These are phyloP conservation scores for Ctenosaura bakeri DNA, from an alignment of 2,797 vertebrate species.

Conservation along the genomic window DNA sequence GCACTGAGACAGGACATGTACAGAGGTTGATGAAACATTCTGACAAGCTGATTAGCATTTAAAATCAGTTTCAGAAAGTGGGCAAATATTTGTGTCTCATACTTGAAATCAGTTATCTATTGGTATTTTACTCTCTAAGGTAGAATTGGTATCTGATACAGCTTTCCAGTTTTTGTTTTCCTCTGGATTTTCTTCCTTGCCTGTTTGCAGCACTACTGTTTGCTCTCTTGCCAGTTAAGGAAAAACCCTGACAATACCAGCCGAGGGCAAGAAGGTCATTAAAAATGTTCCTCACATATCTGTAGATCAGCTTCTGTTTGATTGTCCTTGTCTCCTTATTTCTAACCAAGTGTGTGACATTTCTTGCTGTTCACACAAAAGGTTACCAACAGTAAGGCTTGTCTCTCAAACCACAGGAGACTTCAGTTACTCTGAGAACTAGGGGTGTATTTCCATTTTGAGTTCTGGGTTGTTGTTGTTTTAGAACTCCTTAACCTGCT, in stretches of 20 bases:
- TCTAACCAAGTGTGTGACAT: not conserved
- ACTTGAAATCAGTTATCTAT: slow-evolving; percentile 5
- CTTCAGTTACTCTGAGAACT: slow-evolving; percentile 2
- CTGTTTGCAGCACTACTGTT: not conserved
- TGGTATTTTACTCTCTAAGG: not conserved
- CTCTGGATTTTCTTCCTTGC: not conserved
- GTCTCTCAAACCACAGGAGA: slow-evolving; percentile 8
- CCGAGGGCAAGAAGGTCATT: not conserved
- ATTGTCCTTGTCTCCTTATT: not conserved
- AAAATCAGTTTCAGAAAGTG: not conserved
- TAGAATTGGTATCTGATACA: not conserved
- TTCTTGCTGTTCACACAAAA: slow-evolving; percentile 7
- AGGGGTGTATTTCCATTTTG: slow-evolving; percentile 23
- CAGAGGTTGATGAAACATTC: not conserved
- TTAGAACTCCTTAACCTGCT: not conserved
- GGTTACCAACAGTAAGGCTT: not conserved
- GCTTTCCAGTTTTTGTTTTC: not conserved
- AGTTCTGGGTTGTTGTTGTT: slow-evolving; percentile 20
- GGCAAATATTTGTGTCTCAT: slow-evolving; percentile 9
- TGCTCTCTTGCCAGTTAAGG: not conserved
- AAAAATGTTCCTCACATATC: slow-evolving; percentile 19
- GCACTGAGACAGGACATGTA: not conserved
- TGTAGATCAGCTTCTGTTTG: slow-evolving; percentile 24
- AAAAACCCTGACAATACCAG: not conserved
- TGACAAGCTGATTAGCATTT: slow-evolving; percentile 9